phyloP scores from a whole-genome alignment of 2,888 invertebrate genomes.

The Acleris literana region DNA sequence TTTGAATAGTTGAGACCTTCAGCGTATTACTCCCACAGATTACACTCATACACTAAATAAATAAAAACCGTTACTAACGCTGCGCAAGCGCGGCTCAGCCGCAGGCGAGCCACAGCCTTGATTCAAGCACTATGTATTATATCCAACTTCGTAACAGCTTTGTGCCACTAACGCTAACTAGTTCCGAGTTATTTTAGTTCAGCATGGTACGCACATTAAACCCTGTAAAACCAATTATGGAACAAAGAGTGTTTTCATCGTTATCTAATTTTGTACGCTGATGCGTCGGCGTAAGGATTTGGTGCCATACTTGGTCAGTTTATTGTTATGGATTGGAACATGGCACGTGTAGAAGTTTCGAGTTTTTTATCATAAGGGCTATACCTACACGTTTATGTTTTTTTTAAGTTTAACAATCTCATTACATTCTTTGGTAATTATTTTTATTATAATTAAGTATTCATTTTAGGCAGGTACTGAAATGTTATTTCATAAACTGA shows the following conservation, averaged over 20 bases:
- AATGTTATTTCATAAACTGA: no score
- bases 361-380: no score
- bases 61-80: constrained; percentile 17
- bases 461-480: no score
- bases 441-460: not conserved
- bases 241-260: constrained; percentile 25
- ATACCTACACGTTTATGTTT: not conserved
- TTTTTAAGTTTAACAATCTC: not conserved
- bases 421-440: not conserved
- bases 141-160: constrained; percentile 24
- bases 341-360: not conserved
- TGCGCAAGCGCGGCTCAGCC: constrained; percentile 10
- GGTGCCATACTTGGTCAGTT: constrained; percentile 1
- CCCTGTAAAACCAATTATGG: constrained; percentile 29
- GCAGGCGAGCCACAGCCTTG: constrained; percentile 39
- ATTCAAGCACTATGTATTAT: constrained; percentile 19
- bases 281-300: constrained; percentile 1
- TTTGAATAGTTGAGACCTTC: constrained; percentile 33
- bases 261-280: constrained; percentile 17
- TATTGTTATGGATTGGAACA: constrained; percentile 9
- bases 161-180: constrained; percentile 18
- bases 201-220: constrained; percentile 22
- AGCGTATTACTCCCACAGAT: constrained; percentile 24
- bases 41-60: constrained; percentile 24
- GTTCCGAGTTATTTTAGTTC: constrained; percentile 27